phyloP scores from a whole-genome alignment of 2,888 invertebrate genomes.

The Pseudoips prasinana region DNA sequence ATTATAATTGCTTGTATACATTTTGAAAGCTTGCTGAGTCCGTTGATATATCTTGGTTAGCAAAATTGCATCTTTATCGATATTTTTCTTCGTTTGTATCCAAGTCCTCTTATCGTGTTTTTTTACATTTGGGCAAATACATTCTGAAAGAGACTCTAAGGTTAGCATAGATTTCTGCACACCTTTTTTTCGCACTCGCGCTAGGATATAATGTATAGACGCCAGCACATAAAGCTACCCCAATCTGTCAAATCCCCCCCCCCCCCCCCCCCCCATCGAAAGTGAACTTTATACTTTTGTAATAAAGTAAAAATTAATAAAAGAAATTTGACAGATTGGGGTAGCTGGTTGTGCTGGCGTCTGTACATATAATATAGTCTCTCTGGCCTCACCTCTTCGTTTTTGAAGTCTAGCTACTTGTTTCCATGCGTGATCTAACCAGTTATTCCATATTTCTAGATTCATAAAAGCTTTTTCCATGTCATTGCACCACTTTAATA shows the following conservation, averaged over 20 bases:
- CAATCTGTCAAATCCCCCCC: too few species aligned
- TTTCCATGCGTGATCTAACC: slow-evolving; percentile 49
- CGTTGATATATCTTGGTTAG: slow-evolving; percentile 47
- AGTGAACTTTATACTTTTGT: too few species aligned
- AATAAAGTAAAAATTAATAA: too few species aligned
- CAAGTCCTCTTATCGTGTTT: slow-evolving; percentile 27
- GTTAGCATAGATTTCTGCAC: too few species aligned
- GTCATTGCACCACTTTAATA: slow-evolving; percentile 53
- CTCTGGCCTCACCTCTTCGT: slow-evolving; percentile 45
- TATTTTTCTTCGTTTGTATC: slow-evolving; percentile 39
- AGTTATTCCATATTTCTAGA: slow-evolving; percentile 57
- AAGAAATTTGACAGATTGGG: too few species aligned
- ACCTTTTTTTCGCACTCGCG: too few species aligned
- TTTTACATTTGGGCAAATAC: slow-evolving; percentile 3
- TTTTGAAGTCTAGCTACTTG: slow-evolving; percentile 36
- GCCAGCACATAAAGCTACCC: too few species aligned
- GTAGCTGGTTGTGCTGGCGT: too few species aligned
- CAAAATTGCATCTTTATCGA: slow-evolving; percentile 43
- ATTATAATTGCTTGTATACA: slow-evolving; percentile 25
- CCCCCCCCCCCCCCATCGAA: too few species aligned
- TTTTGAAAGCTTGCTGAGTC: slow-evolving; percentile 34
- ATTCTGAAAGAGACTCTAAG: slow-evolving; percentile 10
- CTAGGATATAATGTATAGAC: too few species aligned
- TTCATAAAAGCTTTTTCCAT: slow-evolving; percentile 48
- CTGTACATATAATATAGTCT: too few species aligned